Evolutionary conservation across 1,140 invertebrate species (phyloP), one percentile per base, ranked within the genome.

Genomic region (Bursaphelenchus mucronatus): DNA sequence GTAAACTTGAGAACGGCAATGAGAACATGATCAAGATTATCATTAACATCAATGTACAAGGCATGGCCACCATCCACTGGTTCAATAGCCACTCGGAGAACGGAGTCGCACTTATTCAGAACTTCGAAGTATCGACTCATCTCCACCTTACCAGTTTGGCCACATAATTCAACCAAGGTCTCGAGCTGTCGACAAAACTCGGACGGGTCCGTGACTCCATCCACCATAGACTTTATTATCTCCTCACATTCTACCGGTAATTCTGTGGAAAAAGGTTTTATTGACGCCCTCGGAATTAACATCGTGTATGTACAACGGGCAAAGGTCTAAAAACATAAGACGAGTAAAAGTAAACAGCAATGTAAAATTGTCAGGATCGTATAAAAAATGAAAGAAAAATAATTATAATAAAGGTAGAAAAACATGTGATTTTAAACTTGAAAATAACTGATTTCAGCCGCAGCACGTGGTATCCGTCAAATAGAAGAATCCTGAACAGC

Each of bases 51-150:
- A 5, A 71, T 68, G 3, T 47, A 40, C 57, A 71, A 49, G 54
- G 40, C 44, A 57, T 39, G 11, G 17, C 59, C 39, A 65, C 15
- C 17, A 7, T 39, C 30, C 5, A 15, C 17, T 19, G 7, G 43
- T 21, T 77, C 52, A 8, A 44, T 19, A 21, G 72, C 65, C 39
- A 46, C 52, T 15, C 54, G 57, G 17, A 71, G 54, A 52, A 71
- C 41, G 5, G 54, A 17, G 51, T 74, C 61, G 43, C 70, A 76
- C 19, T 70, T 61, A 47, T 74, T 74, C 9, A 71, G 44, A 15
- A 71, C 50, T 39, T 71, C 71, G 19, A 52, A 19, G 63, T 70
- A 71, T 8, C 70, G 70, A 5, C 72, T 68, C 40, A 71, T 71
- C 49, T 71, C 70, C 8, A 71, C 70, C 52, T 71, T 71, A 45